These are phyloP conservation scores for Campylorhamphus procurvoides DNA, from an alignment of 2,113 vertebrate species.

Conservation along the genomic window DNA sequence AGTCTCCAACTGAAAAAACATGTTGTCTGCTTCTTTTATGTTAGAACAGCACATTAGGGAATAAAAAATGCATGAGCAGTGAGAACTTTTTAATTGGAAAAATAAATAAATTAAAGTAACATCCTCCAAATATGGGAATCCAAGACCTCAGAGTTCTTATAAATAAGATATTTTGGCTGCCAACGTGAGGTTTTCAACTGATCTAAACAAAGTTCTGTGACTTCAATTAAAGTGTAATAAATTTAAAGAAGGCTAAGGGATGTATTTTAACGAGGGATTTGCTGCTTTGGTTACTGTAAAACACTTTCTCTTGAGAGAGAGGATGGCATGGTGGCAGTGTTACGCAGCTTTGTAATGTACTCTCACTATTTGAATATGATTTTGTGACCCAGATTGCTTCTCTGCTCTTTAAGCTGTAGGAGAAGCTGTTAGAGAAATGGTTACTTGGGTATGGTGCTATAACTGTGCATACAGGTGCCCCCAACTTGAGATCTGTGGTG, in stretches of 20 bases:
- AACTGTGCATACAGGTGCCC: neutral
- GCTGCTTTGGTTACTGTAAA: neutral
- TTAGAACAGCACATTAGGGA: constrained; percentile 18
- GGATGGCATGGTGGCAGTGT: neutral
- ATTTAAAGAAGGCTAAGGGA: neutral
- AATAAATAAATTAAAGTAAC: constrained; percentile 59
- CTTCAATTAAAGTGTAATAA: constrained; percentile 58
- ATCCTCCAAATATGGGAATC: neutral
- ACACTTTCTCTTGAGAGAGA: neutral
- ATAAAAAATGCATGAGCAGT: constrained; percentile 64
- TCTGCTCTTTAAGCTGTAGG: neutral
- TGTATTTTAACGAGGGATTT: neutral
- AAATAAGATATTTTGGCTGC: constrained; percentile 39
- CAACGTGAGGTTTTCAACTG: constrained; percentile 19
- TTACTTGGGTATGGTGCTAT: neutral
- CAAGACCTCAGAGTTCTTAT: constrained; percentile 14
- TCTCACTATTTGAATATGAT: neutral
- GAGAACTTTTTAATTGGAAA: constrained; percentile 62
- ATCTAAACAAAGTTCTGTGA: constrained; percentile 26
- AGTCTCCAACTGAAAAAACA: constrained; percentile 14
- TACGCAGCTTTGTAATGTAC: neutral
- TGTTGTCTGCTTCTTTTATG: constrained; percentile 48
- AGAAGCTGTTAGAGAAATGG: neutral
- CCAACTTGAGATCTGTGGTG: neutral
- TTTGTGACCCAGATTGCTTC: constrained; percentile 9